Evolutionary conservation across 2,113 vertebrate species (phyloP).

Genomic region (Scortum barcoo): DNA sequence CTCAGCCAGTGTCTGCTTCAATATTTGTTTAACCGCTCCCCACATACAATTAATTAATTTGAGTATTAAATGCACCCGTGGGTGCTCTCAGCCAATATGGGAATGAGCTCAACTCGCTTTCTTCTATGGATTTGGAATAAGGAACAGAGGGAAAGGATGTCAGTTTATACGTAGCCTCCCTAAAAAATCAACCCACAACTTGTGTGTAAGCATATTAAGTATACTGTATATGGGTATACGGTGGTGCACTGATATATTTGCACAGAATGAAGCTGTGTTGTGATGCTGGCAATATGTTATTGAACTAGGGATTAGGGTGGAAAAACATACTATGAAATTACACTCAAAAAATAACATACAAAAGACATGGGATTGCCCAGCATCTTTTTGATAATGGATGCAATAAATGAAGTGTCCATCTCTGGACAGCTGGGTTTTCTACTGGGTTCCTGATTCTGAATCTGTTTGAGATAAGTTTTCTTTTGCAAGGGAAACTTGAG

Average conservation of each 20-base stretch:
- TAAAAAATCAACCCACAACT: not conserved
- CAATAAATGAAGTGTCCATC: not conserved
- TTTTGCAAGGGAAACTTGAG: not conserved
- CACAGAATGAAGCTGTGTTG: not conserved
- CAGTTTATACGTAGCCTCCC: not conserved
- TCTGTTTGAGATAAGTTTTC: not conserved
- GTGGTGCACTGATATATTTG: not conserved
- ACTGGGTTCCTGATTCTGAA: not conserved
- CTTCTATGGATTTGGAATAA: conserved; percentile 28
- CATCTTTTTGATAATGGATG: not conserved
- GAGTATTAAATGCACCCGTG: conserved; percentile 69
- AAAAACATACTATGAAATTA: not conserved
- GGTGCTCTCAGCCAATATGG: conserved; percentile 51
- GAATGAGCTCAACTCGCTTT: conserved; percentile 40
- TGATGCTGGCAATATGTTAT: not conserved
- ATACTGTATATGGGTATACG: not conserved
- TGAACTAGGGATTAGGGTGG: not conserved
- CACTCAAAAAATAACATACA: not conserved
- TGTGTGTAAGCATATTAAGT: not conserved
- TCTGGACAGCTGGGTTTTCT: not conserved
- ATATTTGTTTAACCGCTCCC: conserved; percentile 72
- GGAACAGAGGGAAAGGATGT: not conserved
- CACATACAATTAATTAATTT: conserved; percentile 75
- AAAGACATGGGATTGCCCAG: not conserved
- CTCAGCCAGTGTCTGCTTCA: conserved; percentile 45